Evolutionary conservation across 2,888 invertebrate species (phyloP).

Genomic region (Chrysina gloriosa): DNA sequence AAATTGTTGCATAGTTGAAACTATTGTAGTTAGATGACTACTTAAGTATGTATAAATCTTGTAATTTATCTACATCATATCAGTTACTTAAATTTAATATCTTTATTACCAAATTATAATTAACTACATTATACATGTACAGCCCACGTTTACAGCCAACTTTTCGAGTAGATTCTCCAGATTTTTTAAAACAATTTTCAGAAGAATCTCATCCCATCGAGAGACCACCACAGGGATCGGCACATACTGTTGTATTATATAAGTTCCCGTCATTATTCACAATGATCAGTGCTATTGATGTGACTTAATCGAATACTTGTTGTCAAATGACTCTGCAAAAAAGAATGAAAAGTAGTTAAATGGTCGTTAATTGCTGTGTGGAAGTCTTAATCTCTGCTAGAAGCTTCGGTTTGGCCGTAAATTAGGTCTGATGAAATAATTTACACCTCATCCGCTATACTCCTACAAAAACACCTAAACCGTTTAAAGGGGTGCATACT

Average conservation of each 20-base stretch:
- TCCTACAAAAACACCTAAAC: not conserved
- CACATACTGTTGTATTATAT: slow-evolving; percentile 25
- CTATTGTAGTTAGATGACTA: too few species aligned
- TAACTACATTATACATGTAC: too few species aligned
- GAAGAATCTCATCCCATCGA: not conserved
- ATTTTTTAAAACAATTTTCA: slow-evolving; percentile 16
- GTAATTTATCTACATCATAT: too few species aligned
- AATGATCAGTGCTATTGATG: slow-evolving; percentile 52
- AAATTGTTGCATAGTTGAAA: too few species aligned
- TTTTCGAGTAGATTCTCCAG: slow-evolving; percentile 14
- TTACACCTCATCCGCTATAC: slow-evolving; percentile 33
- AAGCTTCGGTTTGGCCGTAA: slow-evolving; percentile 40
- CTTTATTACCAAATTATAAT: too few species aligned
- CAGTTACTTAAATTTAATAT: too few species aligned
- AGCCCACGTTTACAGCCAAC: not conserved
- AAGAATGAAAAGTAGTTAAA: slow-evolving; percentile 52
- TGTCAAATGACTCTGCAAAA: slow-evolving; percentile 52
- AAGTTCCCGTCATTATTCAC: slow-evolving; percentile 50
- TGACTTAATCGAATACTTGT: slow-evolving; percentile 55
- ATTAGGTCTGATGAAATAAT: slow-evolving; percentile 40
- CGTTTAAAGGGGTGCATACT: too few species aligned
- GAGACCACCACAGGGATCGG: slow-evolving; percentile 17
- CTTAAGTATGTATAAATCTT: too few species aligned
- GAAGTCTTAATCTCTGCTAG: slow-evolving; percentile 50
- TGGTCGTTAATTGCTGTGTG: slow-evolving; percentile 53